A percentile compares a stretch with the other conserved stretches of the same genome.
These are phyloP conservation scores for Verasper variegatus DNA, from an alignment of 2,113 vertebrate species.

Conservation along the genomic window DNA sequence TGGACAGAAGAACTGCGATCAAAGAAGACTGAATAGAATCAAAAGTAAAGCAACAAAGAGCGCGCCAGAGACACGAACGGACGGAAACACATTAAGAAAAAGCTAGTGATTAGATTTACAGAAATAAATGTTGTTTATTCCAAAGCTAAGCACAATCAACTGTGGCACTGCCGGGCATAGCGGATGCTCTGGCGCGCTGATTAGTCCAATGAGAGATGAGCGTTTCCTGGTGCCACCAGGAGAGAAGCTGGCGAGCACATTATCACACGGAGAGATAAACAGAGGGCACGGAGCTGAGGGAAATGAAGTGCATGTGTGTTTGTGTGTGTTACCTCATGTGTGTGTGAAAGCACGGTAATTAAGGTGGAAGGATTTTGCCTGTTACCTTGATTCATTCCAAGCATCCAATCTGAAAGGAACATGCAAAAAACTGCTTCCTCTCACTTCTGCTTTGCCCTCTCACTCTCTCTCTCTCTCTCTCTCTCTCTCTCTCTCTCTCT, in stretches of 20 bases:
- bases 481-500: too few species aligned
- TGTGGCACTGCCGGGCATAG: slow-evolving; percentile 77
- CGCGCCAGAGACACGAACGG: slow-evolving; percentile 41
- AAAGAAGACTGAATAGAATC: background rate
- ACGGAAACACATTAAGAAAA: slow-evolving; percentile 67
- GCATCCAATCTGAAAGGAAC: background rate
- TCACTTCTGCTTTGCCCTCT: background rate
- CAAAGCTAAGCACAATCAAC: slow-evolving; percentile 80
- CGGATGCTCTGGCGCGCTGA: slow-evolving; percentile 74
- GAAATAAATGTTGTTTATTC: slow-evolving; percentile 79
- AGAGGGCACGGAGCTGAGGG: slow-evolving; percentile 53
- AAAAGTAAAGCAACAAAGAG: background rate
- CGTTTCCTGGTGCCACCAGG: slow-evolving; percentile 72
- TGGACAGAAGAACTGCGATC: background rate
- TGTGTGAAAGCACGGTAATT: background rate
- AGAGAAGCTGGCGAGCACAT: slow-evolving; percentile 66
- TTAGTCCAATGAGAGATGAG: slow-evolving; percentile 79
- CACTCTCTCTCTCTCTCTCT: too few species aligned
- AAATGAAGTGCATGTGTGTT: slow-evolving; percentile 27
- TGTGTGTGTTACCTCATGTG: background rate
- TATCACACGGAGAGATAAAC: slow-evolving; percentile 72
- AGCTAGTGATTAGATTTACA: slow-evolving; percentile 64
- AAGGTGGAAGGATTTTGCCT: slow-evolving; percentile 4
- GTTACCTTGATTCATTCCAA: slow-evolving; percentile 10
- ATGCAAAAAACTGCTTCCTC: slow-evolving; percentile 14